Percentiles rank a stretch among this genome's conserved stretches.
Conservation (phyloP, 2,888 invertebrate genomes). For the Macrostomum cliftonense region DNA sequence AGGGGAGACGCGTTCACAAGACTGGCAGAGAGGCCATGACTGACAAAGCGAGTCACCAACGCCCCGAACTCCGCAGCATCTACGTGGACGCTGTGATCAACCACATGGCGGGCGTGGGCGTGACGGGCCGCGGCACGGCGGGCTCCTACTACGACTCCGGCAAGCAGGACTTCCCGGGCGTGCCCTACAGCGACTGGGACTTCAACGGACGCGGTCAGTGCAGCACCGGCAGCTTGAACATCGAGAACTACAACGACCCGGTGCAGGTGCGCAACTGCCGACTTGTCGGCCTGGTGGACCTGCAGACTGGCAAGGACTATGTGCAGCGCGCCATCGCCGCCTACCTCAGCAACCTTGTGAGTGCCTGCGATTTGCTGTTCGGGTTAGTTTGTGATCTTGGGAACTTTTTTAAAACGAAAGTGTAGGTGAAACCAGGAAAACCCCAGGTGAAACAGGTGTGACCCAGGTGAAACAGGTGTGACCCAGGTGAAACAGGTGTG, state of each 20-base stretch:
- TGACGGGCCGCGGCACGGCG: slow-evolving; percentile 44
- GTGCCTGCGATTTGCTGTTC: background rate
- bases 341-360: slow-evolving; percentile 21
- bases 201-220: slow-evolving; percentile 41
- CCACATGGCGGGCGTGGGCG: slow-evolving; percentile 55
- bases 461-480: no score
- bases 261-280: slow-evolving; percentile 11
- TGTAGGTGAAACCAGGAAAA: no score
- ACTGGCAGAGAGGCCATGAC: no score
- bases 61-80: slow-evolving; percentile 43
- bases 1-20: no score
- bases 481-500: no score
- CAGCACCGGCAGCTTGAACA: slow-evolving; percentile 38
- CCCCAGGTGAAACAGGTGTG: no score
- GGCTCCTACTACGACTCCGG: slow-evolving; percentile 37
- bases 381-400: no score
- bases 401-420: no score
- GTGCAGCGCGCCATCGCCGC: slow-evolving; percentile 22
- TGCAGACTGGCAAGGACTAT: slow-evolving; percentile 13
- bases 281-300: background rate
- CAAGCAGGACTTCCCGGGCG: slow-evolving; percentile 25
- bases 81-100: slow-evolving; percentile 61
- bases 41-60: no score
- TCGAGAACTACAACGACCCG: slow-evolving; percentile 21
- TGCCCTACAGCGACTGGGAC: slow-evolving; percentile 39